These are phyloP conservation scores for Poecilobothrus nobilitatus DNA, from an alignment of 2,888 invertebrate genomes.

Conservation along the genomic window DNA sequence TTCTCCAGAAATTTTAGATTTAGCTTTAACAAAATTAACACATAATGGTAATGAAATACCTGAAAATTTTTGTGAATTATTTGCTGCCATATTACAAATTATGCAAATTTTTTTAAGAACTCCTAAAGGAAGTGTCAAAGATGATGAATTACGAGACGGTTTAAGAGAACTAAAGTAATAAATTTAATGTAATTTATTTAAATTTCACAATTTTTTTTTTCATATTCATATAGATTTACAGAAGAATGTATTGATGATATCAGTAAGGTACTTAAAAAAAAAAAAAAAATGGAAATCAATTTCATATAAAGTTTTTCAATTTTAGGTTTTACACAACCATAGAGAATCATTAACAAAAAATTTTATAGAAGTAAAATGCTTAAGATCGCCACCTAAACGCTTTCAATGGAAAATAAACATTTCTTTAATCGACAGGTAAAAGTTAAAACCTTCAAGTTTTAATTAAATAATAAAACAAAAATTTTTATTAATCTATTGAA, in stretches of 20 bases:
- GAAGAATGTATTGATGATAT: constrained; percentile 48
- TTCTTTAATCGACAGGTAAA: constrained; percentile 46
- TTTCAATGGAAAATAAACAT: constrained; percentile 49
- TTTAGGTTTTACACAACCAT: constrained; percentile 40
- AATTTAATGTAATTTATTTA: constrained; percentile 2
- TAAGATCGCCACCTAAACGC: constrained; percentile 41
- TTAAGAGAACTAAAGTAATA: constrained; percentile 44
- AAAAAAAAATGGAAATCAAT: no score
- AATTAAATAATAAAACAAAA: not conserved
- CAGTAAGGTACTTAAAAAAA: constrained; percentile 36
- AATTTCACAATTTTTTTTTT: not conserved
- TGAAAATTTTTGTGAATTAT: constrained; percentile 47
- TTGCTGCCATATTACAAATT: constrained; percentile 45
- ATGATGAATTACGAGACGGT: constrained; percentile 44
- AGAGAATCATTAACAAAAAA: constrained; percentile 40
- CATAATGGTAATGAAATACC: constrained; percentile 42
- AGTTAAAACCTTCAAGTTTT: constrained; percentile 14
- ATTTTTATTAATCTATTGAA: constrained; percentile 26
- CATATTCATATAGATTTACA: constrained; percentile 35
- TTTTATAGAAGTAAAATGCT: constrained; percentile 40
- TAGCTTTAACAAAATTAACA: constrained; percentile 40
- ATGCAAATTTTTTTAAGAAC: constrained; percentile 46
- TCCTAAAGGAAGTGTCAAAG: constrained; percentile 43
- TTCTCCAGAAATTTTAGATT: constrained; percentile 40
- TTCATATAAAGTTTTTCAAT: not conserved